Evolutionary conservation across 2,888 invertebrate genomes (phyloP), one percentile per base, ranked within the genome.

Genomic region (Drosophila helvetica): DNA sequence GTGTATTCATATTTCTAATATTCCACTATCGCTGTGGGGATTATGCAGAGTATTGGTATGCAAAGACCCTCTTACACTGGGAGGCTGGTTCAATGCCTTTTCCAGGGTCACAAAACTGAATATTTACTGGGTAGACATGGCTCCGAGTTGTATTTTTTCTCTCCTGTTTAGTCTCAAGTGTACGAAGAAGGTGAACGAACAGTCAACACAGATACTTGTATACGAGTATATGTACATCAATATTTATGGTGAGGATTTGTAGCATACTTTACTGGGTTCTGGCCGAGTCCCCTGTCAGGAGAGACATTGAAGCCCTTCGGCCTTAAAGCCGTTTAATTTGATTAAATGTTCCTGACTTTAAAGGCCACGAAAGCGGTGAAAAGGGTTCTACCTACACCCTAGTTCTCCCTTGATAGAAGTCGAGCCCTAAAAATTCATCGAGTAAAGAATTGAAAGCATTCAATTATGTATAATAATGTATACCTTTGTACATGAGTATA

Each of bases 321-420:
- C 64, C 79, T 83, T 83, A 79, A 86, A 83, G 74, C 75, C 9
- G 9, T 80, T 86, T 80, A 77, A 83, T 86, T 83, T 83, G 83
- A 83, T 83, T 83, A 83, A 75, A 68, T 67, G 69, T 70, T 54
- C 55, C 48, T 55, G 64, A 50, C 78, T 68, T 85, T 76, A 74
- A 79, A 54, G 17, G 10, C n/a, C 33, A 54, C 48, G 30, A 30
- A 17, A 45, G 47, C 27, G 56, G 43, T n/a, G 43, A 66, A 68
- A 38, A 54, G 27, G 51, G 45, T 38, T 10, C 15, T 12, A 1
- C 12, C 15, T 17, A 10, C 17, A 25, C 54, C 33, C 15, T 6
- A 15, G 38, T 2, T n/a, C 6, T 38, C 38, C 38, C 38, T 2
- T 19, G 47, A 10, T 48, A 59, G 56, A 64, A 42, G 47, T 48